Evolutionary conservation across 92 coral and sea anemone species (phyloP), one percentile per base, ranked within the genome.

Genomic region (Zoanthus sociatus): DNA sequence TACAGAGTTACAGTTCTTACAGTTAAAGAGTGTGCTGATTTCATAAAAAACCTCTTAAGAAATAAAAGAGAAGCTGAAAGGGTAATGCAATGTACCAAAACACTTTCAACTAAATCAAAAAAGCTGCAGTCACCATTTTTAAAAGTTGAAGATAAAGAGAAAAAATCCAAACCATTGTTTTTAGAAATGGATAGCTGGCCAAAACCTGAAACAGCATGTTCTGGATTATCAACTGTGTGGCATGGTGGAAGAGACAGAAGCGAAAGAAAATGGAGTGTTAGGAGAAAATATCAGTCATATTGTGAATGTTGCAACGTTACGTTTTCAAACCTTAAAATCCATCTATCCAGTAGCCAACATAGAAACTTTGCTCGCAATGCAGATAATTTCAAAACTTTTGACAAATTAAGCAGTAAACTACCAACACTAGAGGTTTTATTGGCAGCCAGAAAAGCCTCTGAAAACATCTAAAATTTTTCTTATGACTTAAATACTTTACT

Each of bases 101-200:
- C 9, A 14, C 8, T 17, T 18, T 63, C 70, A 63, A 63, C 4
- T 63, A 16, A 10, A 9, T 53, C 58, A 1, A 71, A 37, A 69
- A 50, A 31, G 78, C n/a, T 71, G 46, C 63, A 71, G 31, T 51
- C 77, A 18, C 87, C 90, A 26, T 87, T 87, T 68, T 6, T 77
- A 37, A 87, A 87, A 61, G 85, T 87, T 68, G 79, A 88, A 53
- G 88, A 82, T 71, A 83, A 78, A 72, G 46, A 86, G 45, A 78
- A 45, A 6, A 88, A 69, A 82, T 83, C 47, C 64, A 88, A 37
- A 69, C 87, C 90, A 47, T 17, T 64, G 9, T 88, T 88, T 88
- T 66, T 71, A 14, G 91, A 88, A 82, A 88, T 88, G 88, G 78
- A 82, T 7, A 21, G 54, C 48, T 6, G n/a, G 21, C 88, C 91